Conservation (phyloP, 2,113 vertebrate species). For the Platichthys stellatus region DNA sequence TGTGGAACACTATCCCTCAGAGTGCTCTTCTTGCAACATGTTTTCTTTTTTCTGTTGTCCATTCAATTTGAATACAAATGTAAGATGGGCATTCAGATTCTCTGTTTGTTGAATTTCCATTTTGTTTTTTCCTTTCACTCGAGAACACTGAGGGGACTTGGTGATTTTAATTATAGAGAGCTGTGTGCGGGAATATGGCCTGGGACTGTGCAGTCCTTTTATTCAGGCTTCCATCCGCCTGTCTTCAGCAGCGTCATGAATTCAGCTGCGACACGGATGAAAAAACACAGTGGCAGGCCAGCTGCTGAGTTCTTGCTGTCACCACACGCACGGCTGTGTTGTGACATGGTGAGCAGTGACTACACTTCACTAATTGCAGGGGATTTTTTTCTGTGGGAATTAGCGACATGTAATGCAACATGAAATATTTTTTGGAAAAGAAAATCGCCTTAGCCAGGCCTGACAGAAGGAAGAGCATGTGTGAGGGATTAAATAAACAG, state of each 20-base stretch:
- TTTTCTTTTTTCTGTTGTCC: constrained; percentile 36
- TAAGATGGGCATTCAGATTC: constrained; percentile 17
- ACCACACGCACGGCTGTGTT: constrained; percentile 28
- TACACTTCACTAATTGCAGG: constrained; percentile 63
- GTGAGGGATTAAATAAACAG: constrained; percentile 1
- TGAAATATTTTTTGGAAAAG: constrained; percentile 11
- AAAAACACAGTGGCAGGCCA: constrained; percentile 25
- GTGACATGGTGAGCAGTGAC: constrained; percentile 52
- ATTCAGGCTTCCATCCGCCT: neutral
- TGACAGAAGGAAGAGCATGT: constrained; percentile 20
- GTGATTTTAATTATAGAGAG: constrained; percentile 59
- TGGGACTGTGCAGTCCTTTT: constrained; percentile 41
- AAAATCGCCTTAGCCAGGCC: constrained; percentile 39
- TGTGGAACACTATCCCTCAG: constrained; percentile 12
- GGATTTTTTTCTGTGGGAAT: constrained; percentile 61
- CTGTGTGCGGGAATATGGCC: constrained; percentile 43
- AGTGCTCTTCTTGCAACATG: constrained; percentile 35
- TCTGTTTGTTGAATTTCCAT: constrained; percentile 27
- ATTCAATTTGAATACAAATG: constrained; percentile 43
- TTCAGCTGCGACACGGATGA: constrained; percentile 61
- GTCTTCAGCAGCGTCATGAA: constrained; percentile 44
- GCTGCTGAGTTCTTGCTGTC: constrained; percentile 55
- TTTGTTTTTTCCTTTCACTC: constrained; percentile 3
- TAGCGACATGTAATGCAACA: constrained; percentile 33
- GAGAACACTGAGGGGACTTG: constrained; percentile 20